Conservation (phyloP, 2,888 invertebrate genomes). For the Hipparchia sbordonii region DNA sequence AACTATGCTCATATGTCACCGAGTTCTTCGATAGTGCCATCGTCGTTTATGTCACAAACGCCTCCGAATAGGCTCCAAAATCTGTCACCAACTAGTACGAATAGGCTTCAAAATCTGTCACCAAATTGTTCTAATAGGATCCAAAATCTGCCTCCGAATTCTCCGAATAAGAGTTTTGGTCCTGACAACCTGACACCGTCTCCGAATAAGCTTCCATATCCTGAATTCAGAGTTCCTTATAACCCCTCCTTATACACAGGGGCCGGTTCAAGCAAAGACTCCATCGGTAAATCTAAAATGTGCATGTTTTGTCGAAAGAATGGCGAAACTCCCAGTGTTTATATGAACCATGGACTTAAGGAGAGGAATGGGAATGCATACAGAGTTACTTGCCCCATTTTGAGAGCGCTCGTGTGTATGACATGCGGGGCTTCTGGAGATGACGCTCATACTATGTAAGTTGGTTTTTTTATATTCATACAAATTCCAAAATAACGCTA, state of each 20-base stretch:
- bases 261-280: constrained; percentile 35
- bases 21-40: background rate
- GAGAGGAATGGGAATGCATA: constrained; percentile 56
- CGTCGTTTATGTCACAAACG: background rate
- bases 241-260: constrained; percentile 13
- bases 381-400: constrained; percentile 69
- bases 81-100: background rate
- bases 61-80: background rate
- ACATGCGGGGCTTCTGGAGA: constrained; percentile 68
- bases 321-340: constrained; percentile 69
- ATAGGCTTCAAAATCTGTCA: background rate
- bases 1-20: background rate
- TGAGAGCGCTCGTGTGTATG: constrained; percentile 66
- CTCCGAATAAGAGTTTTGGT: background rate
- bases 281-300: constrained; percentile 48
- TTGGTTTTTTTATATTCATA: constrained; percentile 33
- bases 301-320: constrained; percentile 75
- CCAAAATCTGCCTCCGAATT: background rate
- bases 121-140: background rate
- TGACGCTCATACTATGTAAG: constrained; percentile 76
- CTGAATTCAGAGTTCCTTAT: constrained; percentile 17
- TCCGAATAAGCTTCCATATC: background rate
- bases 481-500: too few species aligned
- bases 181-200: background rate
- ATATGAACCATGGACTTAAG: constrained; percentile 65